Base-by-base conservation (phyloP, 2,113 vertebrate genomes). In the Forbesichthys papilliferus region DNA sequence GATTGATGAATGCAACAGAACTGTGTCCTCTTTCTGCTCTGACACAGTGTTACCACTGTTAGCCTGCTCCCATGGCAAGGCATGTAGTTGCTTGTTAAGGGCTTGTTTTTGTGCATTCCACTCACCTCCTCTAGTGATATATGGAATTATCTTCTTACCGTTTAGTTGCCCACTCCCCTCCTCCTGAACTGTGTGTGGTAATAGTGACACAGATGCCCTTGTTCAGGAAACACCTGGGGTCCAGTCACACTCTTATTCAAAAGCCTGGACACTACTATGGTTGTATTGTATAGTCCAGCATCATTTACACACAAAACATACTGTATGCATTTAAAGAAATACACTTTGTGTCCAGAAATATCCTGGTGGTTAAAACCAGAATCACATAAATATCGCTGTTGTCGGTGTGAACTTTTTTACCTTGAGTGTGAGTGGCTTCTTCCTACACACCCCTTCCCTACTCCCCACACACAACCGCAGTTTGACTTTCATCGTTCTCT, bases 21-120 rank as follows among this genome's bases (percentile, higher is more conserved):
- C 4, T 64, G 66, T 60, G 18, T 66, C 55, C 59, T 7, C 55
- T 64, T 42, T 58, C 61, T 78, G 70, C 56, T 75, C 11, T 36
- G 53, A 70, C 48, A 66, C 68, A 59, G 81, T 68, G 79, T 70
- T 73, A 61, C 66, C 77, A 69, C 63, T 82, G 73, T 80, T 73
- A 67, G 62, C 27, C 71, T 74, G 71, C 72, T 76, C 81, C 77
- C 74, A 59, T 27, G 53, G 54, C 9, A 78, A 80, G 85, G 75
- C 90, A 71, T 87, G 90, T 84, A 56, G 71, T 73, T 71, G 78
- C 90, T 80, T 89, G 87, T 84, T 73, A 82, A 84, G 83, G 75
- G 74, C 74, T 82, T 87, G 85, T 89, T 90, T 83, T 86, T 85
- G 36, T 42, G 78, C 84, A 87, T 89, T 91, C 89, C 85, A 77